These are phyloP conservation scores for Cyclina sinensis DNA, from an alignment of 1,140 invertebrate genomes.

Conservation along the genomic window DNA sequence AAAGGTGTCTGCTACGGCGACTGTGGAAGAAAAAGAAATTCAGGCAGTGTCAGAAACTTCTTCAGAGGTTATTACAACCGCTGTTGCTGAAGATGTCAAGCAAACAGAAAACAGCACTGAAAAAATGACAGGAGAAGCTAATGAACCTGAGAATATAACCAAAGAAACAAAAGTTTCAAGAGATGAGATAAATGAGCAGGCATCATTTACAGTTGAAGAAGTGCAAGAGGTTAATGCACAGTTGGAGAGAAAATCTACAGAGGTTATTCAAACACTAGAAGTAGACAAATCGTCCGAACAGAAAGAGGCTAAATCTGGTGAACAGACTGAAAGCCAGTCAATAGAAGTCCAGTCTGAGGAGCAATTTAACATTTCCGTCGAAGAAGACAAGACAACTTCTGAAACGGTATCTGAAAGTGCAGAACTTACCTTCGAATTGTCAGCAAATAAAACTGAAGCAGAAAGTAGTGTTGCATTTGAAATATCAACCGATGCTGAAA, in stretches of 20 bases:
- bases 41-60: not conserved
- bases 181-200: not conserved
- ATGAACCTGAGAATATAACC: not conserved
- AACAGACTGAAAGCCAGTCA: not conserved
- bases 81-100: constrained; percentile 3
- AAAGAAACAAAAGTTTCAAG: not conserved
- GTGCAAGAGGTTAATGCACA: not conserved
- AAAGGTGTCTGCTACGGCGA: not conserved
- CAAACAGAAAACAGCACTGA: not conserved
- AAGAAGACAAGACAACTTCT: not conserved
- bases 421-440: not conserved
- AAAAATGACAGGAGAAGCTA: not conserved
- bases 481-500: constrained; percentile 44
- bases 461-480: constrained; percentile 30
- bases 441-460: not conserved
- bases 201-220: not conserved
- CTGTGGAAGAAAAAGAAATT: not conserved
- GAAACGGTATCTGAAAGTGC: constrained; percentile 6
- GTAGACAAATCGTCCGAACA: not conserved
- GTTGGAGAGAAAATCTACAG: not conserved
- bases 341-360: not conserved
- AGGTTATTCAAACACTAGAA: not conserved
- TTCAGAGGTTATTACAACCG: not conserved
- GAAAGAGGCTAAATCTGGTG: not conserved
- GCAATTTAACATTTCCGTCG: constrained; percentile 19